Evolutionary conservation across 2,113 vertebrate species (phyloP).

Genomic region (Passerina amoena): DNA sequence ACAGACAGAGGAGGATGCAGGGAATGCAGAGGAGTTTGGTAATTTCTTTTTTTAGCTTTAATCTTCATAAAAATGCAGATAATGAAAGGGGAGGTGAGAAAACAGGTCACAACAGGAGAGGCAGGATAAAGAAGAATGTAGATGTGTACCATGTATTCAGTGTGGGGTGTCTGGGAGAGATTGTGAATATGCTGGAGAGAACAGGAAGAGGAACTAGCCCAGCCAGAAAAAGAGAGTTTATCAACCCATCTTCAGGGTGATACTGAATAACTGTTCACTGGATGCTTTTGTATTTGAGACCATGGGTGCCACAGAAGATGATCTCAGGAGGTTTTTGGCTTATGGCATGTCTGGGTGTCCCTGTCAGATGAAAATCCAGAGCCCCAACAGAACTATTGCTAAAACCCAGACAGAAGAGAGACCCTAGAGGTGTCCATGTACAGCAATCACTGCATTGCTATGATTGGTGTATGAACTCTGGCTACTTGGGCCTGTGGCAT

Average conservation of each 20-base stretch:
- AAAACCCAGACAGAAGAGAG: neutral
- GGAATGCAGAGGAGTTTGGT: neutral
- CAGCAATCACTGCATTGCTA: accelerated
- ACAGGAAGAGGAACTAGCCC: neutral
- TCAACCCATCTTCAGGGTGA: neutral
- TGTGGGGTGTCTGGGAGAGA: neutral
- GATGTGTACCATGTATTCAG: neutral
- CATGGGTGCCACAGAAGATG: neutral
- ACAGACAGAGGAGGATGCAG: neutral
- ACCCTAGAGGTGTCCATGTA: neutral
- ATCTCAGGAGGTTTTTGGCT: neutral
- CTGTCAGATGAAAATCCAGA: neutral
- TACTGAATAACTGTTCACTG: neutral
- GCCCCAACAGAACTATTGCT: neutral
- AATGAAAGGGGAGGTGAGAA: neutral
- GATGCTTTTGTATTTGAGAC: neutral
- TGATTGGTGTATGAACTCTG: neutral
- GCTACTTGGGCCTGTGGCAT: neutral
- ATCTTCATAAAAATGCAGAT: neutral
- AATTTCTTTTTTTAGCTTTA: neutral
- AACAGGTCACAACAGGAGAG: neutral
- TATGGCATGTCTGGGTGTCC: neutral
- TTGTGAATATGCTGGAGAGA: neutral
- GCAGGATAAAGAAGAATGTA: neutral
- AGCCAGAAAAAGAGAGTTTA: neutral